Evolutionary conservation across 2,888 invertebrate genomes (phyloP), one percentile per base, ranked within the genome.

Genomic region (Mimachlamys varia): DNA sequence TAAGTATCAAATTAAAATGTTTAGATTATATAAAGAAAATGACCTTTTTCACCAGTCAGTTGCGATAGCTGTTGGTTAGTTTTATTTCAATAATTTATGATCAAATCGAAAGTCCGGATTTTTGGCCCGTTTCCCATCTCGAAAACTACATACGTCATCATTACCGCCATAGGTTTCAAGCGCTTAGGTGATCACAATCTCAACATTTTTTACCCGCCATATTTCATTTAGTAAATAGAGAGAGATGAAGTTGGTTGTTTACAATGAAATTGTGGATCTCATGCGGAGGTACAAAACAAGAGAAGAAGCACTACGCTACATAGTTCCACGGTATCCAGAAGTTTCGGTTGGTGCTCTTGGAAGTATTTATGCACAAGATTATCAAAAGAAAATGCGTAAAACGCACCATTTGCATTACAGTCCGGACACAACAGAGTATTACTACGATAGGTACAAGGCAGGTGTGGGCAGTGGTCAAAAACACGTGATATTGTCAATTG

Each of bases 301-400:
- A 87, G 93, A 94, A n/a, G 76, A 76, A 76, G 92, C 92, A 49
- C 90, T 95, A 19, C 92, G 92, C 27, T 62, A 92, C 37, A 93
- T 94, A 58, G 92, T 91, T 62, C 92, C 93, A 53, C 91, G 91
- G 88, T 94, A 92, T 91, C 94, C 94, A 38, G 94, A 93, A 15
- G 92, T 95, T 13, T 92, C 93, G 15, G 88, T 93, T 88, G 93
- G 93, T 90, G 93, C 95, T 13, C 89, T 95, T 17, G 95, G 95
- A 17, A 95, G 95, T 91, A 95, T 95, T 44, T 94, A 92, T 88
- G 94, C 94, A 10, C 95, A 95, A 90, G 94, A 95, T 89, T 94
- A 94, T 91, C 95, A 95, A 92, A 95, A 94, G 90, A 95, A 95
- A 90, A 94, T 94, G 93, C 92, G 94, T 87, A 94, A 93, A 89